Percentiles rank a stretch among this genome's conserved stretches.
These are phyloP conservation scores for Tangara arthus DNA, from an alignment of 2,797 vertebrate species.

Conservation along the genomic window DNA sequence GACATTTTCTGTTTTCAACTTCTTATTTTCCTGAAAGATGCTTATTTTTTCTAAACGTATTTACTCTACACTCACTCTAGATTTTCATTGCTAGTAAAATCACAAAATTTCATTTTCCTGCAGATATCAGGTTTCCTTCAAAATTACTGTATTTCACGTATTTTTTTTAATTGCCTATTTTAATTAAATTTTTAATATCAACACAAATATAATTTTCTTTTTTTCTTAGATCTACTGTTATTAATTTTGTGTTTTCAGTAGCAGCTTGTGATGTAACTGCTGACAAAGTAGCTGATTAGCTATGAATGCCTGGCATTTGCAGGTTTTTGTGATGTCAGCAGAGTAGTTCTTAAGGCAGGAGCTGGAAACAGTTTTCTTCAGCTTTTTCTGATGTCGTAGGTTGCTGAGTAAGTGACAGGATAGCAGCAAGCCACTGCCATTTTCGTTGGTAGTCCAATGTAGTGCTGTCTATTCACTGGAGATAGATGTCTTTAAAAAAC, in stretches of 20 bases:
- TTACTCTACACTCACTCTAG: background rate
- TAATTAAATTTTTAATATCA: background rate
- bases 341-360: background rate
- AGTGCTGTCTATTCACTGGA: rapidly evolving
- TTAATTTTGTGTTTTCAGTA: background rate
- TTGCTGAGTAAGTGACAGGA: background rate
- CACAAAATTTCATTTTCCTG: background rate
- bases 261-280: background rate
- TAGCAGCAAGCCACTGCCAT: background rate
- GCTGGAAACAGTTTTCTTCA: background rate
- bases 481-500: background rate
- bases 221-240: background rate
- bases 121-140: background rate
- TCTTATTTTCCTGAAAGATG: background rate
- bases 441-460: background rate
- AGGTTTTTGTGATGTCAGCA: background rate
- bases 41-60: background rate
- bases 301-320: background rate
- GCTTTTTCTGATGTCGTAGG: background rate
- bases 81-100: background rate
- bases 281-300: background rate
- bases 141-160: background rate
- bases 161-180: background rate
- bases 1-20: background rate
- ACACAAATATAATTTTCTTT: background rate